These are phyloP conservation scores for Pyrrhosoma nymphula DNA, from an alignment of 2,888 invertebrate species.

Conservation along the genomic window DNA sequence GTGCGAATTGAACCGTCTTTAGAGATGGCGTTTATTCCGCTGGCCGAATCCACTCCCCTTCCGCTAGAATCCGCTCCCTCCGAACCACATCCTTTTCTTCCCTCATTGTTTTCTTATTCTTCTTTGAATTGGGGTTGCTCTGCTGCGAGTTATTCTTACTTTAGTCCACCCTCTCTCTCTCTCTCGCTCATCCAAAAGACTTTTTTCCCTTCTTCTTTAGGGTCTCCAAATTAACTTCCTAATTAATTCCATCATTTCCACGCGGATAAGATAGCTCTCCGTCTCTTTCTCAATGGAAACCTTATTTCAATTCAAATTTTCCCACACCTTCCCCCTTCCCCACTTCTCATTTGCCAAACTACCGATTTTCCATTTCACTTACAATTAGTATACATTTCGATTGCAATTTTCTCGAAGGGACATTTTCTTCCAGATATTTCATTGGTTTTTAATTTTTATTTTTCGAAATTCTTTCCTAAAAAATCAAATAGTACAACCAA, in stretches of 20 bases:
- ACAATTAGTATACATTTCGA: too few species aligned
- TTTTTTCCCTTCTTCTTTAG: background rate
- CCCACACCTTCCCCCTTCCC: background rate
- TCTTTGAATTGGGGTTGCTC: background rate
- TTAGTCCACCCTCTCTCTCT: background rate
- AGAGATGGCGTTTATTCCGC: too few species aligned
- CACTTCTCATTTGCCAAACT: too few species aligned
- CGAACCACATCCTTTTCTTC: background rate
- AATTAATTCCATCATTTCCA: background rate
- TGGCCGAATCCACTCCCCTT: too few species aligned
- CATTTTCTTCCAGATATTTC: too few species aligned
- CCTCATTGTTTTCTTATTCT: background rate
- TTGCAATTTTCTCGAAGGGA: too few species aligned
- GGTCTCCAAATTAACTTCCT: background rate
- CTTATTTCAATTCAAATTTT: background rate
- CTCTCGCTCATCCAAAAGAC: background rate
- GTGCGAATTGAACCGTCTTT: too few species aligned
- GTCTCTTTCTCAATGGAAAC: background rate
- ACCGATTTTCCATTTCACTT: too few species aligned
- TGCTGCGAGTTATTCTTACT: background rate
- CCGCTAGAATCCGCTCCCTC: too few species aligned
- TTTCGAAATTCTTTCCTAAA: too few species aligned
- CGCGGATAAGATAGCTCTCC: background rate
- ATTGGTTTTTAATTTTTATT: too few species aligned
- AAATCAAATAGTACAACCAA: too few species aligned